Percentiles rank a stretch among this genome's conserved stretches.
These are phyloP conservation scores for Argopecten irradians DNA, from an alignment of 1,140 invertebrate genomes.

Conservation along the genomic window DNA sequence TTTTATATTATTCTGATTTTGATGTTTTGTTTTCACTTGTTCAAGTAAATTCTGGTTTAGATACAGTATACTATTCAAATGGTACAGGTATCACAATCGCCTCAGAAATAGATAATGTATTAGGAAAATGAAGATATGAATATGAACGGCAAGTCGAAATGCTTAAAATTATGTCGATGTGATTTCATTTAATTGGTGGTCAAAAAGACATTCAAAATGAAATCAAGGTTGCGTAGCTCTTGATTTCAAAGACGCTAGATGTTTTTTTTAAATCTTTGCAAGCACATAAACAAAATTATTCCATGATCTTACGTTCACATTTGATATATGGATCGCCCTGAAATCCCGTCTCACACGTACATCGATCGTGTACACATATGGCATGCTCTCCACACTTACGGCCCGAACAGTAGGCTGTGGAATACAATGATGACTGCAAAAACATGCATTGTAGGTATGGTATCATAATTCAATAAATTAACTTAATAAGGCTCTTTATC, in stretches of 20 bases:
- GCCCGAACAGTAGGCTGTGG: constrained; percentile 35
- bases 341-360: constrained; percentile 33
- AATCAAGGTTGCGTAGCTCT: not conserved
- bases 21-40: not conserved
- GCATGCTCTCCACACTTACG: constrained; percentile 41
- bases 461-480: not conserved
- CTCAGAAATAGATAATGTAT: too few species aligned
- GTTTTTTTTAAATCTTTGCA: not conserved
- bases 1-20: not conserved
- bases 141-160: too few species aligned
- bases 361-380: constrained; percentile 25
- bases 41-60: not conserved
- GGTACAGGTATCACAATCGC: too few species aligned
- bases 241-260: not conserved
- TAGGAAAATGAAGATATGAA: too few species aligned
- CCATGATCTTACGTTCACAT: constrained; percentile 15
- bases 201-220: too few species aligned
- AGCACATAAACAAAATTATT: not conserved
- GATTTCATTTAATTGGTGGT: too few species aligned
- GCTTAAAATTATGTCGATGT: too few species aligned
- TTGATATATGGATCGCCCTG: constrained; percentile 35
- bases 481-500: not conserved
- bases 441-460: not conserved
- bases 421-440: not conserved
- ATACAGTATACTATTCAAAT: too few species aligned